phyloP scores from a whole-genome alignment of 2,113 vertebrate species.

The Ictidomys tridecemlineatus region DNA sequence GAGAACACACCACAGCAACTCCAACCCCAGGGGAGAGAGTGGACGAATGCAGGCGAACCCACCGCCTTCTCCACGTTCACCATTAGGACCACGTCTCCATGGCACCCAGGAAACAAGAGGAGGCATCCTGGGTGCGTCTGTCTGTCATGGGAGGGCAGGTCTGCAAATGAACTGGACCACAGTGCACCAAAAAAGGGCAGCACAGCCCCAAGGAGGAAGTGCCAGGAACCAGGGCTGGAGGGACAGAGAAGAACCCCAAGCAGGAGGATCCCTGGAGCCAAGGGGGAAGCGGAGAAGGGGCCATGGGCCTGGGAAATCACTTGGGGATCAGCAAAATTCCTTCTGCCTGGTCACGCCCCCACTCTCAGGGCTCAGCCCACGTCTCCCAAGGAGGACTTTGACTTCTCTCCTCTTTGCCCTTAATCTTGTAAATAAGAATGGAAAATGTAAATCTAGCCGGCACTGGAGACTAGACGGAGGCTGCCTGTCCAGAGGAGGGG shows the following conservation, averaged over 20 bases:
- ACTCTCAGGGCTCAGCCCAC: neutral
- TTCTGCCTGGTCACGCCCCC: neutral
- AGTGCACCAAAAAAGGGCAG: neutral
- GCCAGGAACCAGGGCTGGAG: accelerated
- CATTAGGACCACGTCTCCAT: neutral
- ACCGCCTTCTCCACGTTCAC: neutral
- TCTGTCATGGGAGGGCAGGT: neutral
- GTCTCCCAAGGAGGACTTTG: neutral
- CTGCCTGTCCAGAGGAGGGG: neutral
- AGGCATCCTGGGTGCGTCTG: neutral
- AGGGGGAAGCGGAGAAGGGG: neutral
- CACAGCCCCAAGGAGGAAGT: neutral
- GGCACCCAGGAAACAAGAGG: neutral
- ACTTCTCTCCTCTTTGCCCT: slow-evolving; percentile 16
- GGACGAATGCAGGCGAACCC: neutral
- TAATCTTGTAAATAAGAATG: slow-evolving; percentile 64
- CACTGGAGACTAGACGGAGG: neutral
- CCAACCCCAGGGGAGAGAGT: neutral
- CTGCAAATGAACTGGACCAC: neutral
- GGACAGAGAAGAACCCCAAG: neutral
- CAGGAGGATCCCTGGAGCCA: neutral
- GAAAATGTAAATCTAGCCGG: slow-evolving; percentile 39
- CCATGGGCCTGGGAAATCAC: neutral
- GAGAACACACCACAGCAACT: neutral
- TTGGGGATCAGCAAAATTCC: neutral